A percentile compares a stretch with the other conserved stretches of the same genome.
Evolutionary conservation across 2,888 invertebrate species (phyloP).

Genomic region (Polia nebulosa): DNA sequence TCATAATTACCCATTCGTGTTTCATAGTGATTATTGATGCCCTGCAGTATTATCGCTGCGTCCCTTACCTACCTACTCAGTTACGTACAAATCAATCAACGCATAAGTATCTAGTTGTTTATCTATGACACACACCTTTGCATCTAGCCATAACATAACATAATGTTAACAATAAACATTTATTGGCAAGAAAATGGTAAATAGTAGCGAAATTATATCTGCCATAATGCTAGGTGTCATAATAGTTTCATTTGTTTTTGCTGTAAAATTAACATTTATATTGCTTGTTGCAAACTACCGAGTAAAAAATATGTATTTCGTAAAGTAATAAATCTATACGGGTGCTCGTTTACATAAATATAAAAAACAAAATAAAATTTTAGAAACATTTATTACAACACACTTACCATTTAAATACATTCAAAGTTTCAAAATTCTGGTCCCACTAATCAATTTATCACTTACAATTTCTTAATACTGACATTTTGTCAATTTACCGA

Average conservation of each 20-base stretch:
- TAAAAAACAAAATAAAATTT: constrained; percentile 7
- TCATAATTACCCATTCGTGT: constrained; percentile 12
- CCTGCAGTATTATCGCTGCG: constrained; percentile 2
- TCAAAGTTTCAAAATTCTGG: constrained; percentile 29
- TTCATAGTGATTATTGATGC: constrained; percentile 2
- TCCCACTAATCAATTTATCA: constrained; percentile 35
- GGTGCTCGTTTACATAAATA: background rate
- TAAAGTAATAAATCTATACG: constrained; percentile 2
- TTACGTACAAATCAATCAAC: constrained; percentile 15
- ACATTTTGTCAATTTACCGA: background rate
- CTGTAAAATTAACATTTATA: constrained; percentile 9
- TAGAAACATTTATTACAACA: constrained; percentile 43
- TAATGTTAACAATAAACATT: background rate
- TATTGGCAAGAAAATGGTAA: background rate
- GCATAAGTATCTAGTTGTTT: background rate
- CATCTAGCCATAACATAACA: background rate
- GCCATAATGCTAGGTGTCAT: background rate
- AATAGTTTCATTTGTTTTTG: constrained; percentile 17
- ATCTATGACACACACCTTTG: background rate
- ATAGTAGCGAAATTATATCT: background rate
- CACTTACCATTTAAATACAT: constrained; percentile 55
- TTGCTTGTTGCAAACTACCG: constrained; percentile 2
- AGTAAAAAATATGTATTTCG: background rate
- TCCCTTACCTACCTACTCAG: background rate
- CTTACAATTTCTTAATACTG: constrained; percentile 34